Conservation (phyloP, 2,888 invertebrate species). For the Lasius fuliginosus region DNA sequence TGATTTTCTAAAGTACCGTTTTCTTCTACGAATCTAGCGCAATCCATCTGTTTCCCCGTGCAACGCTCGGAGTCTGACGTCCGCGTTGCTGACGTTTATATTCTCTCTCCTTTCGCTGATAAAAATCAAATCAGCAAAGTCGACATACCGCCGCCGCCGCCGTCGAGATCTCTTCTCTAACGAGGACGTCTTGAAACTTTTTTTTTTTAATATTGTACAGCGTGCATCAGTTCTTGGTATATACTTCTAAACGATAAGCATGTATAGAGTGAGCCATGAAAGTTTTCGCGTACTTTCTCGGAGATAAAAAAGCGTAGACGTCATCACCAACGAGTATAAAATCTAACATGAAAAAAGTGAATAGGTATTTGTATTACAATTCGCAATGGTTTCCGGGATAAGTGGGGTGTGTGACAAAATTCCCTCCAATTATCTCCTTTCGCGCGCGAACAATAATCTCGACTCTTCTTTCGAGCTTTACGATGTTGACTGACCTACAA, state of each 20-base stretch:
- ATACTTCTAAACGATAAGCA: background rate
- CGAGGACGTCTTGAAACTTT: background rate
- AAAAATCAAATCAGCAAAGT: conserved; percentile 35
- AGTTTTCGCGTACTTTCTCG: background rate
- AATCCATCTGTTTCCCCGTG: conserved; percentile 56
- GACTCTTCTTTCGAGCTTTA: no score
- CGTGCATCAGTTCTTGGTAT: background rate
- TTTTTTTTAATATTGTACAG: background rate
- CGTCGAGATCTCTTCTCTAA: conserved; percentile 11
- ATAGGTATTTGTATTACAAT: background rate
- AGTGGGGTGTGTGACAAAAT: background rate
- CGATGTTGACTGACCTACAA: no score
- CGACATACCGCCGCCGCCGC: background rate
- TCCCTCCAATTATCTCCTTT: background rate
- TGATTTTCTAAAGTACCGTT: conserved; percentile 76
- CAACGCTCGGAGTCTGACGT: background rate
- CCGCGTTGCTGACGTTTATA: conserved; percentile 32
- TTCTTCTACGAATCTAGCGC: conserved; percentile 71
- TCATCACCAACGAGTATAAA: background rate
- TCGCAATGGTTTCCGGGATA: background rate
- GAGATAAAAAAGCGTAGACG: background rate
- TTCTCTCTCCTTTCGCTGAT: conserved; percentile 39
- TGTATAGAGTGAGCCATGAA: background rate
- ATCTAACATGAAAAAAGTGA: background rate
- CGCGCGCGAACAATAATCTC: background rate